These are phyloP conservation scores for Hirundo rustica DNA, from an alignment of 2,797 vertebrate genomes.

Conservation along the genomic window DNA sequence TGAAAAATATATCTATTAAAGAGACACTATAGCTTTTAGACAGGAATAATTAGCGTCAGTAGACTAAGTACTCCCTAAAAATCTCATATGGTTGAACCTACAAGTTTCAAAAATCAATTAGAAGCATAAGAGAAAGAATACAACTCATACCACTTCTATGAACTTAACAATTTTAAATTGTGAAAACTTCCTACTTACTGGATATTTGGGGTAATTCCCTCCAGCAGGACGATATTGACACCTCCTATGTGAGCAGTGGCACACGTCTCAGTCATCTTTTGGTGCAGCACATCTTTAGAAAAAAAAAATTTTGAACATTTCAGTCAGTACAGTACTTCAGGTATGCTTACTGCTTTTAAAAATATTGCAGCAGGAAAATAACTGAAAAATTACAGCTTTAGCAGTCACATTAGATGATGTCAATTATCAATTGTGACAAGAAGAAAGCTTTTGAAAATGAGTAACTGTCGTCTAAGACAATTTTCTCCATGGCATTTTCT, in stretches of 20 bases:
- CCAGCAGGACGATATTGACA: conserved; percentile 95
- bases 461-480: background rate
- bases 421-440: background rate
- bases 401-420: background rate
- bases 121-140: background rate
- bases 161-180: background rate
- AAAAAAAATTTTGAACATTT: background rate
- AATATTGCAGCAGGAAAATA: background rate
- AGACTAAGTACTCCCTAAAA: background rate
- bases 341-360: background rate
- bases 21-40: background rate
- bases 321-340: background rate
- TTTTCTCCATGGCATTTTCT: background rate
- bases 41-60: background rate
- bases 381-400: background rate
- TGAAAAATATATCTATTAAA: background rate
- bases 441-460: background rate
- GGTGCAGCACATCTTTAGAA: conserved; percentile 92
- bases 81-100: background rate
- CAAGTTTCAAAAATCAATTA: background rate
- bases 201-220: conserved; percentile 96
- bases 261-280: conserved; percentile 98
- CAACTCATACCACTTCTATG: background rate
- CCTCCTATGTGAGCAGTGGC: conserved; percentile 97
- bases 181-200: conserved; percentile 84